Base-by-base conservation (phyloP, 2,113 vertebrate species). In the Lipophrys pholis region DNA sequence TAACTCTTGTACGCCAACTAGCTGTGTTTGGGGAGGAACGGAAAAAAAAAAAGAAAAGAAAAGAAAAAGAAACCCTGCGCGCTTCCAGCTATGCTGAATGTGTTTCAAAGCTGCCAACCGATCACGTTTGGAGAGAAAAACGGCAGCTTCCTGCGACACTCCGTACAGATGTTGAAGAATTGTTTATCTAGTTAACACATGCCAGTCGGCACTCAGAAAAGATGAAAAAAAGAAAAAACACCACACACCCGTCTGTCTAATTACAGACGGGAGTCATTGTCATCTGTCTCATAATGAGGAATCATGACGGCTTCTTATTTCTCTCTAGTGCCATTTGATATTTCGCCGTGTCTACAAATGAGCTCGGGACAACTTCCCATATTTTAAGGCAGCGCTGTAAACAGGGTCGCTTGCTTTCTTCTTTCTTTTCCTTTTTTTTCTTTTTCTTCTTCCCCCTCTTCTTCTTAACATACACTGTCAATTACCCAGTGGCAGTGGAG, bases 261-360 rank as follows among this genome's bases (percentile, higher is more conserved):
- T 91, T 87, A 86, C 64, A 84, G 68, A 71, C n/a, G 2, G 65
- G 70, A 81, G 60, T 82, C 84, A 73, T 66, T 81, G 81, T 90
- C 81, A 68, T 82, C 81, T 77, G 86, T 84, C 82, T 89, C 72
- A 42, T 88, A 85, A 87, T 79, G 77, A 91, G 82, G 75, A 88
- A 89, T 88, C 82, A 81, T 68, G 66, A 71, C 74, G 60, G 36
- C 60, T 63, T 63, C 52, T 76, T 52, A 61, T 80, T 80, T 86
- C 60, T 85, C 73, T 84, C 63, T 46, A 16, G 55, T 84, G 74
- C 45, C 78, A 90, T 90, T 90, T 90, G 80, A 90, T 90, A 76
- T 85, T 74, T 81, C 48, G 69, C 60, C 58, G 64, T 79, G 81
- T 85, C 70, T 82, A 81, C 84, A 87, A 83, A 89, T 86, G 69